Evolutionary conservation across 2,888 invertebrate species (phyloP).

Genomic region (Cheilosia grossa): DNA sequence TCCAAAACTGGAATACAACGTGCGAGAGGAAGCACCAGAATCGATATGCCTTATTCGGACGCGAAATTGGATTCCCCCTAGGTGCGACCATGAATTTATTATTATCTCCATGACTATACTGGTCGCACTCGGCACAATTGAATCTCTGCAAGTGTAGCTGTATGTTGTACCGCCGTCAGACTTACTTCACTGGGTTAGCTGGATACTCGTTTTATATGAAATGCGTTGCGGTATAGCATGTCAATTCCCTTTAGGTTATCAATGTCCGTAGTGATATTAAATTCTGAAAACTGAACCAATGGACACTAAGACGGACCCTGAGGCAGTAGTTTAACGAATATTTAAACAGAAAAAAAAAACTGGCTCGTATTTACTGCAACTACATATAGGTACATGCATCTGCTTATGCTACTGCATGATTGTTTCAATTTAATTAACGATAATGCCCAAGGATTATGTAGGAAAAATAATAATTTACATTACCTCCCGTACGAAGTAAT

Average conservation of each 20-base stretch:
- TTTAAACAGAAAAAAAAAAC: neutral
- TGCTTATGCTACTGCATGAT: neutral
- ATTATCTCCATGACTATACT: conserved; percentile 26
- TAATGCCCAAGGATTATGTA: conserved; percentile 2
- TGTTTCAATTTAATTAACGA: conserved; percentile 38
- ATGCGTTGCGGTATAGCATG: neutral
- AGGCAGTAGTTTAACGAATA: conserved; percentile 5
- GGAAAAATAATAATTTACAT: conserved; percentile 14
- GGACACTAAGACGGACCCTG: neutral
- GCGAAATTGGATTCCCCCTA: conserved; percentile 46
- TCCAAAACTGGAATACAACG: neutral
- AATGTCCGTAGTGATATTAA: conserved; percentile 34
- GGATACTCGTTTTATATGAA: conserved; percentile 4
- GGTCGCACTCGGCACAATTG: conserved; percentile 14
- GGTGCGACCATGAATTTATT: conserved; percentile 53
- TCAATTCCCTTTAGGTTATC: neutral
- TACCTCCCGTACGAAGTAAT: neutral
- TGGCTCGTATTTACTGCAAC: neutral
- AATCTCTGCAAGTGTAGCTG: neutral
- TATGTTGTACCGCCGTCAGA: neutral
- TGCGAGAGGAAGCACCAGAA: neutral
- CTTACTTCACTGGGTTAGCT: conserved; percentile 25
- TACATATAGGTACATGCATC: too few relatives aligned
- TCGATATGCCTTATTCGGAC: conserved; percentile 25
- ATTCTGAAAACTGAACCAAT: conserved; percentile 28